These are phyloP conservation scores for Thaumetopoea pityocampa DNA, from an alignment of 1,140 invertebrate species.

Conservation along the genomic window DNA sequence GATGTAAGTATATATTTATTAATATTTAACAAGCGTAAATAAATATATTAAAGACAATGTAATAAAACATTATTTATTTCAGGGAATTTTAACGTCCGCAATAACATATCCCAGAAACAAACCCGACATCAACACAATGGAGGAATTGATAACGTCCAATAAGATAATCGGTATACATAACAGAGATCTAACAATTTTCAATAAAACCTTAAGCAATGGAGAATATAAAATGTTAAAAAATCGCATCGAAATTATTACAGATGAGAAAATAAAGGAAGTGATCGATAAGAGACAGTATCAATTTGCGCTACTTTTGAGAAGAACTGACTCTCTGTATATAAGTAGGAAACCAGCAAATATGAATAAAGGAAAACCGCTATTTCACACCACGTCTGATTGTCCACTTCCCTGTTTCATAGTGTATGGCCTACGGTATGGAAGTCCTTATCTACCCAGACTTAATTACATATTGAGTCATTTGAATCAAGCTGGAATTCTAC, in stretches of 20 bases:
- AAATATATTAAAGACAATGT: slow-evolving; percentile 4
- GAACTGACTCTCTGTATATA: slow-evolving; percentile 47
- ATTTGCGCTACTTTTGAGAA: slow-evolving; percentile 53
- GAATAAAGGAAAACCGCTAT: slow-evolving; percentile 47
- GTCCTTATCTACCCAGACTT: slow-evolving; percentile 49
- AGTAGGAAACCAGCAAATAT: slow-evolving; percentile 45
- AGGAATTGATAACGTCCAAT: slow-evolving; percentile 40
- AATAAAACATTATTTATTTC: slow-evolving; percentile 21
- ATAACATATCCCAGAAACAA: slow-evolving; percentile 61
- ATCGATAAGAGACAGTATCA: slow-evolving; percentile 48
- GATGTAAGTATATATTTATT: slow-evolving; percentile 53
- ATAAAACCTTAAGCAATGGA: slow-evolving; percentile 35
- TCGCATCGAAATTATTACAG: slow-evolving; percentile 44
- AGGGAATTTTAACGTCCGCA: slow-evolving; percentile 62
- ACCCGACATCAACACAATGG: slow-evolving; percentile 43
- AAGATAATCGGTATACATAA: slow-evolving; percentile 55
- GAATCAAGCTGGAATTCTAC: slow-evolving; percentile 53
- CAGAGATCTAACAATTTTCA: slow-evolving; percentile 44
- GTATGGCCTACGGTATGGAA: slow-evolving; percentile 57
- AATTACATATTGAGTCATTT: slow-evolving; percentile 46
- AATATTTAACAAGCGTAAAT: not conserved
- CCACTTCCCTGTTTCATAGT: slow-evolving; percentile 60
- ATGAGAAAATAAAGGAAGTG: slow-evolving; percentile 45
- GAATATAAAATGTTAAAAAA: slow-evolving; percentile 28
- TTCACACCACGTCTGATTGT: slow-evolving; percentile 48